phyloP scores from a whole-genome alignment of 2,113 vertebrate species.

The Galeopterus variegatus region DNA sequence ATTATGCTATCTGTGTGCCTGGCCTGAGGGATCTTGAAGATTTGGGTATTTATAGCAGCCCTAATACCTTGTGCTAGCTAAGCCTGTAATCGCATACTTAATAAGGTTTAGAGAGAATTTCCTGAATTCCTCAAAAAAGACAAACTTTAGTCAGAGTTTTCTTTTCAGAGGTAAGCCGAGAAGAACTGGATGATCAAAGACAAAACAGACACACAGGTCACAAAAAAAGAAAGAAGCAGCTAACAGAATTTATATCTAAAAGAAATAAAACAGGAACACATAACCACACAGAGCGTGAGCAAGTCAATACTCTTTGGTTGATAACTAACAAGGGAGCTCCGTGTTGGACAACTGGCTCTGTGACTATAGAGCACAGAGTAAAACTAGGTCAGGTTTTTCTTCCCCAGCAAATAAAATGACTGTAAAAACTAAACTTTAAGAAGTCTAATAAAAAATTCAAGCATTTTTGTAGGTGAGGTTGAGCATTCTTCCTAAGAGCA shows the following conservation, averaged over 20 bases:
- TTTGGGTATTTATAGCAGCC: neutral
- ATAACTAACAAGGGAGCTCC: neutral
- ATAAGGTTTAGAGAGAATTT: conserved; percentile 14
- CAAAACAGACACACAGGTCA: neutral
- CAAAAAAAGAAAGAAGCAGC: neutral
- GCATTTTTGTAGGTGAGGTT: neutral
- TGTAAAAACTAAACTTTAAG: neutral
- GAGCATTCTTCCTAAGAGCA: neutral
- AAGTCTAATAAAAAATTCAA: neutral
- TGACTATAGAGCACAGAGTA: neutral
- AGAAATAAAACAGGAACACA: neutral
- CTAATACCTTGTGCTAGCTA: too few species aligned
- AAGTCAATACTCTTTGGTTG: neutral
- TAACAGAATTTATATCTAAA: neutral
- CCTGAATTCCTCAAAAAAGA: conserved; percentile 19
- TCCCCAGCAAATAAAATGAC: neutral
- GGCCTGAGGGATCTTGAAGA: neutral
- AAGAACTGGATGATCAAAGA: conserved; percentile 30
- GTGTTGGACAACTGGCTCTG: too few species aligned
- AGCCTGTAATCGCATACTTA: neutral
- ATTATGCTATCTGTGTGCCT: too few species aligned
- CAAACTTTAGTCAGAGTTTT: neutral
- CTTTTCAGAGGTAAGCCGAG: neutral
- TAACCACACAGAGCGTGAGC: neutral
- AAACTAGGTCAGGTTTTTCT: neutral